phyloP scores from a whole-genome alignment of 2,888 invertebrate species.

The Mallateleia sp. region DNA sequence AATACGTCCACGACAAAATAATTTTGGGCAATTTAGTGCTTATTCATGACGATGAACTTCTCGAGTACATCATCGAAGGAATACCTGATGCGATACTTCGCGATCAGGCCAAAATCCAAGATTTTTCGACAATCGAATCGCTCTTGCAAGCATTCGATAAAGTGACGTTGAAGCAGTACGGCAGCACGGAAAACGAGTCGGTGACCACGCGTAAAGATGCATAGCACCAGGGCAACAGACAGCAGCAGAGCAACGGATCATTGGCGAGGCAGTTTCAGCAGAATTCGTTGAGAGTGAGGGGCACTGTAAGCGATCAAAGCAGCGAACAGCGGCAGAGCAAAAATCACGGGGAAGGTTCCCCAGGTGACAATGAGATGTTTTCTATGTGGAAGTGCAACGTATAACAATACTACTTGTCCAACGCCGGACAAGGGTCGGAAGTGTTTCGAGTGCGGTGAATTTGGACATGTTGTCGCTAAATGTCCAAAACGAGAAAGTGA shows the following conservation, averaged over 20 bases:
- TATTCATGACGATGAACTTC: not conserved
- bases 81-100: too few relatives aligned
- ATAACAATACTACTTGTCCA: not conserved
- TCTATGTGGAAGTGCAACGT: not conserved
- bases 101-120: not conserved
- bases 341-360: too few relatives aligned
- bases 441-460: not conserved
- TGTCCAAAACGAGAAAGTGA: not conserved
- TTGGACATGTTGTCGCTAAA: not conserved
- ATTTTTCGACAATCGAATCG: not conserved
- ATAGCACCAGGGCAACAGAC: too few relatives aligned
- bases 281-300: not conserved
- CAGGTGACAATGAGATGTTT: too few relatives aligned
- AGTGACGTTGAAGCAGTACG: not conserved
- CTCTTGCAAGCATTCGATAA: not conserved
- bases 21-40: not conserved
- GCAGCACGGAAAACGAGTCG: too few relatives aligned
- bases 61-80: too few relatives aligned
- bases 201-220: too few relatives aligned
- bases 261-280: too few relatives aligned
- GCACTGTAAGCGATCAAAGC: not conserved
- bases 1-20: not conserved
- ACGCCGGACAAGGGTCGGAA: not conserved
- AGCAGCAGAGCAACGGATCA: too few relatives aligned
- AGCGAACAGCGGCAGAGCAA: too few relatives aligned